Percentiles rank a stretch among this genome's conserved stretches.
These are phyloP conservation scores for Platysteira castanea DNA, from an alignment of 2,113 vertebrate species.

Conservation along the genomic window DNA sequence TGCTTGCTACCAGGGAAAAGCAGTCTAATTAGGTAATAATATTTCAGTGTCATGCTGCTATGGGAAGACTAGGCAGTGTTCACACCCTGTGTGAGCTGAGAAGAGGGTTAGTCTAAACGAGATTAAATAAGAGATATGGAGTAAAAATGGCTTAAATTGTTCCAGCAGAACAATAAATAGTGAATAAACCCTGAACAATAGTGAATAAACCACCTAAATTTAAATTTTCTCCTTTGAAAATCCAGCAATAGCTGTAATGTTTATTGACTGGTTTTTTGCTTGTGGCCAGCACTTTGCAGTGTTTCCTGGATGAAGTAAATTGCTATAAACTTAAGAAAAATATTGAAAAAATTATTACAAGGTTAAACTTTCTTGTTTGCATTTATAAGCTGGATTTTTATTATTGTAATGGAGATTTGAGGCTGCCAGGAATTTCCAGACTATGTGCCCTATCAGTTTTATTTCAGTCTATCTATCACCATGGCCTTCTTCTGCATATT, in stretches of 20 bases:
- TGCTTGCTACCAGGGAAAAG: not conserved
- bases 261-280: not conserved
- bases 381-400: not conserved
- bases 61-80: not conserved
- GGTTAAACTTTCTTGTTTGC: not conserved
- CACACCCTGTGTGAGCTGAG: not conserved
- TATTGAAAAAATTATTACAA: not conserved
- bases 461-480: not conserved
- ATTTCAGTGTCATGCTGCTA: not conserved
- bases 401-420: not conserved
- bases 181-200: not conserved
- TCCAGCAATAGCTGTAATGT: not conserved
- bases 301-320: not conserved
- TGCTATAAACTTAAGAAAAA: slow-evolving; percentile 6
- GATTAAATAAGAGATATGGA: not conserved
- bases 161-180: not conserved
- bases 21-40: not conserved
- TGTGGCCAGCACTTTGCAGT: not conserved
- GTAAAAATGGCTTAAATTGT: not conserved
- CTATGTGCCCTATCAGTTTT: not conserved
- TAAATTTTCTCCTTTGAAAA: not conserved
- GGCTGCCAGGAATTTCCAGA: slow-evolving; percentile 28
- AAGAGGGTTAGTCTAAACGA: not conserved
- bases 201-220: not conserved
- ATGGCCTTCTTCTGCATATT: not conserved